A percentile compares a stretch with the other conserved stretches of the same genome.
These are phyloP conservation scores for Noctua comes DNA, from an alignment of 2,888 invertebrate species.

Conservation along the genomic window DNA sequence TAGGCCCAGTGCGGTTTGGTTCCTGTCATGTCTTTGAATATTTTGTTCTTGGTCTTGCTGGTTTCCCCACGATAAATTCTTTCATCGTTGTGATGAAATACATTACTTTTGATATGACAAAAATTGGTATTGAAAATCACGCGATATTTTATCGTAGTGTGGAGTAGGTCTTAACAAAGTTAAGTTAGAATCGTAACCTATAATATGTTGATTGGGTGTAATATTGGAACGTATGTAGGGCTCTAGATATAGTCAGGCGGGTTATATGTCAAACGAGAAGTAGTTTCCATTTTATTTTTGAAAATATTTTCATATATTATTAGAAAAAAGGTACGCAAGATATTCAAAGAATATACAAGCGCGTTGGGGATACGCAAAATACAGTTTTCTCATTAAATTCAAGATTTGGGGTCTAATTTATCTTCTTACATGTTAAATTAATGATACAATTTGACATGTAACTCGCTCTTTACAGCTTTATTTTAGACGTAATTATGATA, in stretches of 20 bases:
- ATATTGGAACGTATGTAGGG: conserved; percentile 24
- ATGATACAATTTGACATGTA: conserved; percentile 45
- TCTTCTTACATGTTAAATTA: background rate
- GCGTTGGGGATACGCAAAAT: background rate
- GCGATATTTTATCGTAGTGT: background rate
- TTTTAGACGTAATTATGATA: conserved; percentile 50
- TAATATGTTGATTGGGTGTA: conserved; percentile 16
- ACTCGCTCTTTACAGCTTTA: conserved; percentile 59
- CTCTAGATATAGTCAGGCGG: conserved; percentile 42
- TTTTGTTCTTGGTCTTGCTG: background rate
- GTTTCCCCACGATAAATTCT: background rate
- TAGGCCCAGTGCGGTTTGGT: background rate
- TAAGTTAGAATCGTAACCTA: background rate
- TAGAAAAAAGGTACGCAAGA: background rate
- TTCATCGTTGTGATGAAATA: background rate
- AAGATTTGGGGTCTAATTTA: background rate
- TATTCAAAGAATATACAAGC: too few species aligned
- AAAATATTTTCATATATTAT: background rate
- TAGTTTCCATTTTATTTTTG: background rate
- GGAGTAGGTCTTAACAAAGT: background rate
- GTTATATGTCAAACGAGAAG: conserved; percentile 49
- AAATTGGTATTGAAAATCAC: background rate
- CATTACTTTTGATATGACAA: background rate
- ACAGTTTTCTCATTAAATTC: background rate
- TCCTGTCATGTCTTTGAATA: background rate